Percentiles rank a stretch among this genome's conserved stretches.
These are phyloP conservation scores for Craterocephalus amniculus DNA, from an alignment of 2,797 vertebrate species.

Conservation along the genomic window DNA sequence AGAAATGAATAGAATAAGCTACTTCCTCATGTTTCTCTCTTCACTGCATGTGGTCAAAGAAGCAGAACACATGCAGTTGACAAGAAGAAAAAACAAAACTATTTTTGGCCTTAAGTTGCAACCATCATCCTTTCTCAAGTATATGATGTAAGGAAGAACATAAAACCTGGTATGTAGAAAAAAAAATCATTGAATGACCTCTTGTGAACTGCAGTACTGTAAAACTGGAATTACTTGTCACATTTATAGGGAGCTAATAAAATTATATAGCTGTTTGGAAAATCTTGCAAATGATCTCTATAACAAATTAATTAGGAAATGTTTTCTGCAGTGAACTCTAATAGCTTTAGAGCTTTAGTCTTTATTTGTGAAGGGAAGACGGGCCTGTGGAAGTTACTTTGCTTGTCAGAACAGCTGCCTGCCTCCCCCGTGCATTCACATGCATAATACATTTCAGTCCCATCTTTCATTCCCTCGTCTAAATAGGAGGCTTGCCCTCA, in stretches of 20 bases:
- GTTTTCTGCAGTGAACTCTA: slow-evolving; percentile 6
- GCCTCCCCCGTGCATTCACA: slow-evolving; percentile 60
- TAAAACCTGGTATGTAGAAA: background rate
- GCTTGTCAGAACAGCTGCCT: slow-evolving; percentile 64
- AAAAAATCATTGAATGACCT: slow-evolving; percentile 1
- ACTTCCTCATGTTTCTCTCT: background rate
- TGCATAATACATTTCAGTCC: slow-evolving; percentile 70
- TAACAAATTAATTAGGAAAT: slow-evolving; percentile 2
- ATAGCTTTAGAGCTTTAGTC: slow-evolving; percentile 23
- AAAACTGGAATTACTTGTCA: background rate
- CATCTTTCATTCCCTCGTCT: slow-evolving; percentile 73
- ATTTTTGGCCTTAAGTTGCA: background rate
- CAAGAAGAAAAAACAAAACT: background rate
- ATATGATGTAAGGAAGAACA: background rate
- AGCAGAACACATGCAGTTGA: background rate
- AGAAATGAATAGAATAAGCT: background rate
- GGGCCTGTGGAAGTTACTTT: slow-evolving; percentile 52
- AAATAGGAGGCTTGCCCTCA: slow-evolving; percentile 63
- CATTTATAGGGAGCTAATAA: background rate
- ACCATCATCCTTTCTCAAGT: background rate
- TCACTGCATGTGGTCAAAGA: background rate
- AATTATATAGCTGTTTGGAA: background rate
- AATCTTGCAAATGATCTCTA: background rate
- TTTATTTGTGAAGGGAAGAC: slow-evolving; percentile 42
- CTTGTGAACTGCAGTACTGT: background rate